phyloP scores from a whole-genome alignment of 2,797 vertebrate species.

The Microcaecilia unicolor region DNA sequence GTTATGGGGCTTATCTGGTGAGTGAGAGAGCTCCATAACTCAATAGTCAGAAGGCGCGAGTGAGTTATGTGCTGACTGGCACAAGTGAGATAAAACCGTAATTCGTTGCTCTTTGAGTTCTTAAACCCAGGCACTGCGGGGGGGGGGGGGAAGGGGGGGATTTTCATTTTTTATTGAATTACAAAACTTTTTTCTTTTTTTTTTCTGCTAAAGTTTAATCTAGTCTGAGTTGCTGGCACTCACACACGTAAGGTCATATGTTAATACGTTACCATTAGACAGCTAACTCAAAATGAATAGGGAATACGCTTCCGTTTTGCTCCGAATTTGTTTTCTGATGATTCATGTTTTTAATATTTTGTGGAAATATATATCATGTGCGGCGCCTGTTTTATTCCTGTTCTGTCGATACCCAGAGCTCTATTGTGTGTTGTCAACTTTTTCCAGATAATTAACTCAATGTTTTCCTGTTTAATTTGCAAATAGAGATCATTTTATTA shows the following conservation, averaged over 20 bases:
- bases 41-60: not conserved
- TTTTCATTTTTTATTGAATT: constrained; percentile 14
- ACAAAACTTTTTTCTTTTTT: constrained; percentile 20
- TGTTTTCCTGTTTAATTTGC: too few relatives aligned
- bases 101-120: not conserved
- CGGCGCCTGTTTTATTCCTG: too few relatives aligned
- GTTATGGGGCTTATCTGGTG: not conserved
- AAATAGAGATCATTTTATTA: not conserved
- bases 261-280: not conserved
- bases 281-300: not conserved
- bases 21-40: not conserved
- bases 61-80: not conserved
- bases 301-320: not conserved
- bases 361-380: too few relatives aligned
- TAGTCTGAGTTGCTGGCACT: not conserved
- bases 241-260: not conserved
- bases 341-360: too few relatives aligned
- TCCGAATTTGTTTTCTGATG: too few relatives aligned
- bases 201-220: constrained; percentile 9
- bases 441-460: too few relatives aligned
- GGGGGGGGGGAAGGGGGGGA: too few relatives aligned
- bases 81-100: constrained; percentile 14
- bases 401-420: too few relatives aligned
- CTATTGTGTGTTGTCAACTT: too few relatives aligned
- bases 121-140: constrained; percentile 7